phyloP scores from a whole-genome alignment of 2,797 vertebrate genomes.

The Myiotriccus ornatus region DNA sequence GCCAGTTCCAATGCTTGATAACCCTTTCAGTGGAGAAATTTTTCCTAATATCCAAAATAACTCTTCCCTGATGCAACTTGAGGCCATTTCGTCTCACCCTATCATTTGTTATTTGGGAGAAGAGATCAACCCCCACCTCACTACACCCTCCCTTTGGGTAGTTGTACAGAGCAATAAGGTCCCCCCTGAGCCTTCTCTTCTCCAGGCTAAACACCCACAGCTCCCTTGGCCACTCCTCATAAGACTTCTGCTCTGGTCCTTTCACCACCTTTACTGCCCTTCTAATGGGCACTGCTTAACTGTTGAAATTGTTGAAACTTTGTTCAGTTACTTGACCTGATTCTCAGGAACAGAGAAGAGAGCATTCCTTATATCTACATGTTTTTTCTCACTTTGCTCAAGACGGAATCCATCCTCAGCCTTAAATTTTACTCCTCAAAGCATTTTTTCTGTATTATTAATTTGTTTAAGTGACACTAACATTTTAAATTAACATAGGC shows the following conservation, averaged over 20 bases:
- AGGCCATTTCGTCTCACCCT: not conserved
- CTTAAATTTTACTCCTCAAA: not conserved
- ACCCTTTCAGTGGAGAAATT: not conserved
- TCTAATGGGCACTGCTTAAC: not conserved
- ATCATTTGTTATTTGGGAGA: rapidly evolving
- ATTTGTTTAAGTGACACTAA: not conserved
- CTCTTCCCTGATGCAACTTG: not conserved
- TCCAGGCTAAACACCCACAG: not conserved
- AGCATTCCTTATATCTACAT: not conserved
- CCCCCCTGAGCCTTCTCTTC: not conserved
- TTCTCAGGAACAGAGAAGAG: not conserved
- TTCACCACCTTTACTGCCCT: rapidly evolving
- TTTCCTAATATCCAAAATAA: not conserved
- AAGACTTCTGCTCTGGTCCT: not conserved
- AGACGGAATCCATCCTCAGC: not conserved
- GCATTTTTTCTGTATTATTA: not conserved
- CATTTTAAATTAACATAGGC: not conserved
- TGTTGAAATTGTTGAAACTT: not conserved
- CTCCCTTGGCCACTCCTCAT: not conserved
- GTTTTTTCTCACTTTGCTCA: not conserved
- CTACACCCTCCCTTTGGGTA: not conserved
- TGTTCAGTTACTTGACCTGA: not conserved
- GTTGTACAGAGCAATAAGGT: not conserved
- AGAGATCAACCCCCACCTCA: not conserved
- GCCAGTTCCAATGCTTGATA: not conserved